These are phyloP conservation scores for Drosophila quadrilineata DNA, from an alignment of 1,140 invertebrate genomes.

Conservation along the genomic window DNA sequence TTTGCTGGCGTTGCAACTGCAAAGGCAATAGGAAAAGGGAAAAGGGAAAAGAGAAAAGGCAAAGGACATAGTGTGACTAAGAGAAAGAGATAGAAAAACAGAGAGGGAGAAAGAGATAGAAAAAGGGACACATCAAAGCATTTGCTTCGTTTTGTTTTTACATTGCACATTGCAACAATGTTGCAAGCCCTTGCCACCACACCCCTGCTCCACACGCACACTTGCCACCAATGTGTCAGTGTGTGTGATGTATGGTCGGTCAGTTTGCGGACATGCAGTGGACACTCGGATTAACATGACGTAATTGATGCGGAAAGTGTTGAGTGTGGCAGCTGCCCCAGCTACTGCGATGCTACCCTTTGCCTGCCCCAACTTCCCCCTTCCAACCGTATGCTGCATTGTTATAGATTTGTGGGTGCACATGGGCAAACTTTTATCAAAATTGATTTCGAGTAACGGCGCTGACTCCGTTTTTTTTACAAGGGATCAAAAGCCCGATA, in stretches of 20 bases:
- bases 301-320: slow-evolving; percentile 80
- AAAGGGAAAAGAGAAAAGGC: neutral
- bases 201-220: slow-evolving; percentile 5
- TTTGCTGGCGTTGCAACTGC: slow-evolving; percentile 55
- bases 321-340: slow-evolving; percentile 69
- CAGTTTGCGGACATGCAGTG: slow-evolving; percentile 80
- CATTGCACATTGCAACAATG: slow-evolving; percentile 65
- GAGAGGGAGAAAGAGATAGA: neutral
- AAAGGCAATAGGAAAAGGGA: neutral
- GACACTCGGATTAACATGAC: slow-evolving; percentile 80
- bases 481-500: too few species aligned
- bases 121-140: slow-evolving; percentile 45
- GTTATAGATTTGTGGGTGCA: neutral
- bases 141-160: slow-evolving; percentile 58
- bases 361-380: neutral
- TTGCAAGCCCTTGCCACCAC: slow-evolving; percentile 19
- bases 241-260: slow-evolving; percentile 79
- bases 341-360: neutral
- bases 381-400: neutral
- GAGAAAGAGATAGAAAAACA: neutral
- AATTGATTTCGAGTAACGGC: slow-evolving; percentile 49
- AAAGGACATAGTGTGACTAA: too few species aligned
- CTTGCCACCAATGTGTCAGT: slow-evolving; percentile 16
- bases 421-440: slow-evolving; percentile 34
- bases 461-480: too few species aligned